Conservation (phyloP, 2,888 invertebrate genomes). For the Pammene aurita region DNA sequence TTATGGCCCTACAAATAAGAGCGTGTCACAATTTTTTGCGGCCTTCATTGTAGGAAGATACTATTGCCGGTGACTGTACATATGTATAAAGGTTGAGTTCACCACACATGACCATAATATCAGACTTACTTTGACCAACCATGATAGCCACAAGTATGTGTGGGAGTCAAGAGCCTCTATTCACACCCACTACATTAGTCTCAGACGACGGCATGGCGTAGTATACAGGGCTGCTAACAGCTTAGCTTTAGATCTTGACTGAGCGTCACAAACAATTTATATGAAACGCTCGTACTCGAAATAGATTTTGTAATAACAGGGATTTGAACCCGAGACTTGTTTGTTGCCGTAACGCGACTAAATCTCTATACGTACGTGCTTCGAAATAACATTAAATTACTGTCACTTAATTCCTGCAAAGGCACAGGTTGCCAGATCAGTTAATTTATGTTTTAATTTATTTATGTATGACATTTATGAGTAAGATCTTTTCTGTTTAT, state of each 20-base stretch:
- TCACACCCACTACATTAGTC: constrained; percentile 8
- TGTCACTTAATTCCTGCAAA: constrained; percentile 13
- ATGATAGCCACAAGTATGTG: neutral
- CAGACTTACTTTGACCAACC: too few species aligned
- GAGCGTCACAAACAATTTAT: constrained; percentile 35
- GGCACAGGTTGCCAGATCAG: neutral
- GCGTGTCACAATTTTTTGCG: too few species aligned
- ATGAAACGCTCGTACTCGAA: constrained; percentile 29
- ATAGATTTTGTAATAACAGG: constrained; percentile 36
- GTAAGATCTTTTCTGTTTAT: neutral
- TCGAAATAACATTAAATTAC: constrained; percentile 10
- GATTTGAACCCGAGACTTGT: constrained; percentile 27
- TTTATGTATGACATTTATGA: too few species aligned
- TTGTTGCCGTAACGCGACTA: constrained; percentile 15
- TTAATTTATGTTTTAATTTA: neutral
- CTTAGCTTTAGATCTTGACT: constrained; percentile 29
- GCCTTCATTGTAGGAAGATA: too few species aligned
- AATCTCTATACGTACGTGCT: constrained; percentile 6
- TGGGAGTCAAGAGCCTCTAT: neutral
- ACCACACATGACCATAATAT: too few species aligned
- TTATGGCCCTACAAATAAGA: too few species aligned
- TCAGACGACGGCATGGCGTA: neutral
- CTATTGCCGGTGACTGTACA: too few species aligned
- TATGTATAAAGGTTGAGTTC: too few species aligned
- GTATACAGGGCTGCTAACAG: constrained; percentile 25